Evolutionary conservation across 2,888 invertebrate genomes (phyloP).

Genomic region (Druceiella hillmani): DNA sequence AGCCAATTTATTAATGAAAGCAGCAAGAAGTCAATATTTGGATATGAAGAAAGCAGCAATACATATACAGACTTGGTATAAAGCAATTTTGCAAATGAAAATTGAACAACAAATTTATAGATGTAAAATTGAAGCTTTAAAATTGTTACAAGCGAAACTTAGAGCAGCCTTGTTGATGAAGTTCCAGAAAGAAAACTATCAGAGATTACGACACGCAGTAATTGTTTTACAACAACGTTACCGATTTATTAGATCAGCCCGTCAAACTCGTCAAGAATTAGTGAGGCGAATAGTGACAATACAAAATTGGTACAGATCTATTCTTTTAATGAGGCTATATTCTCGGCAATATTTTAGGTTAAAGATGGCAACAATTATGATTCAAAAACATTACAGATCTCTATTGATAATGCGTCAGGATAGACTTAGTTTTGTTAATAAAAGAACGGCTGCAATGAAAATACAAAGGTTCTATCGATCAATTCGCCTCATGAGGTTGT

Average conservation of each 20-base stretch:
- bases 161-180: background rate
- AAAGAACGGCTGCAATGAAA: conserved; percentile 26
- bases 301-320: conserved; percentile 37
- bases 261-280: conserved; percentile 24
- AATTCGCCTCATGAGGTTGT: conserved; percentile 29
- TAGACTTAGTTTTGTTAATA: conserved; percentile 22
- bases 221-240: conserved; percentile 36
- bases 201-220: conserved; percentile 28
- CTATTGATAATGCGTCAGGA: conserved; percentile 27
- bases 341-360: conserved; percentile 30
- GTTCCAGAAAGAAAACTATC: conserved; percentile 30
- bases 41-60: conserved; percentile 11
- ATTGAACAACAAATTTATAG: conserved; percentile 11
- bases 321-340: conserved; percentile 29
- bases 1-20: conserved; percentile 25
- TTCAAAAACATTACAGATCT: conserved; percentile 41
- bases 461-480: too few species aligned
- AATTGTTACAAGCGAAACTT: background rate
- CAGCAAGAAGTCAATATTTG: conserved; percentile 14
- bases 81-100: conserved; percentile 24
- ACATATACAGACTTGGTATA: conserved; percentile 18
- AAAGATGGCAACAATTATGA: conserved; percentile 29
- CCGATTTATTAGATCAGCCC: conserved; percentile 30
- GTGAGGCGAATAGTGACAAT: conserved; percentile 33
- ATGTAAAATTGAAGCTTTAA: background rate